Conservation (phyloP, 92 coral and sea anemone species). For the Umimayanthus kanabou region DNA sequence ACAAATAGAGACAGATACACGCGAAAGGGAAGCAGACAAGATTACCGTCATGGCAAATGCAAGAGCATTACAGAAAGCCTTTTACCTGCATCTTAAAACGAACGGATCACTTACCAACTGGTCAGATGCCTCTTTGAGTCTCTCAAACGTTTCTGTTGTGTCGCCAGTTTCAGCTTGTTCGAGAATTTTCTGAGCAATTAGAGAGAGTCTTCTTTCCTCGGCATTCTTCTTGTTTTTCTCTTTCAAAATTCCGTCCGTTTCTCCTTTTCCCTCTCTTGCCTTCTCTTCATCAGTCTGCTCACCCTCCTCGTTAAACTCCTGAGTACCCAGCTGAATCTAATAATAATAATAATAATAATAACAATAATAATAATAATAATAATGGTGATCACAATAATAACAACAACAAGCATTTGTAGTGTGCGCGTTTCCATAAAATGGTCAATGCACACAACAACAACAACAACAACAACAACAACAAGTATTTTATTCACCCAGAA, state of each 20-base stretch:
- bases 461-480: no score
- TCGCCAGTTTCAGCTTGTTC: conserved; percentile 70
- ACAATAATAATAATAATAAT: no score
- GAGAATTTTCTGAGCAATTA: conserved; percentile 79
- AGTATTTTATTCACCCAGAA: no score
- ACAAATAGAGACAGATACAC: background rate
- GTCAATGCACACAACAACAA: no score
- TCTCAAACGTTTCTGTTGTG: conserved; percentile 65
- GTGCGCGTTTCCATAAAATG: no score
- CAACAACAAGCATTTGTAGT: no score
- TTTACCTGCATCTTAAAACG: background rate
- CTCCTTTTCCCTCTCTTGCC: conserved; percentile 24
- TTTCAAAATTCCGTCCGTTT: conserved; percentile 15
- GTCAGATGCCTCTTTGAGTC: conserved; percentile 82
- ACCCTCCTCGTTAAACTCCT: background rate
- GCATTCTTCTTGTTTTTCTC: conserved; percentile 36
- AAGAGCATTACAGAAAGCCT: background rate
- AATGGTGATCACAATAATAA: no score
- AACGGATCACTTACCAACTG: conserved; percentile 57
- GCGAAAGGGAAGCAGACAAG: background rate
- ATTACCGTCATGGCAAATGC: background rate
- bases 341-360: no score
- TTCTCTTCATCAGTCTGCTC: background rate
- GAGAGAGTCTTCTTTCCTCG: conserved; percentile 70
- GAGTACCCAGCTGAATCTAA: background rate